A percentile compares a stretch with the other conserved stretches of the same genome.
These are phyloP conservation scores for Ophion slaviceki DNA, from an alignment of 2,888 invertebrate species.

Conservation along the genomic window DNA sequence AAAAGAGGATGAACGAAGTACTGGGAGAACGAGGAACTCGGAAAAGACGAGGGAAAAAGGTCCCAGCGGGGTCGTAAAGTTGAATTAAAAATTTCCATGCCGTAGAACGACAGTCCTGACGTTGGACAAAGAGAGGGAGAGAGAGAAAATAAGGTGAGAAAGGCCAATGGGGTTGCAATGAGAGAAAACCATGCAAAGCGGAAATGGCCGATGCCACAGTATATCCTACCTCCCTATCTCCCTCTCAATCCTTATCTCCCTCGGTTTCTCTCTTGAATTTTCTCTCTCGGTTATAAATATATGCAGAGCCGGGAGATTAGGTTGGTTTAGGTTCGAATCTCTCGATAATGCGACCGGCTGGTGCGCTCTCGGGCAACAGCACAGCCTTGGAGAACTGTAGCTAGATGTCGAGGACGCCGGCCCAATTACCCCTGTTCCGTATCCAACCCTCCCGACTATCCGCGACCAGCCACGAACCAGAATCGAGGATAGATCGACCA, in stretches of 20 bases:
- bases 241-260: background rate
- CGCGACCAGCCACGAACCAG: constrained; percentile 40
- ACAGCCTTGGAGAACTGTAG: constrained; percentile 24
- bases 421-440: constrained; percentile 66
- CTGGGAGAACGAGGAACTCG: constrained; percentile 18
- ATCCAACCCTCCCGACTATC: constrained; percentile 30
- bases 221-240: constrained; percentile 14
- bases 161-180: constrained; percentile 25
- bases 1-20: constrained; percentile 24
- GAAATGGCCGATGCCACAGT: constrained; percentile 59
- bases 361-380: constrained; percentile 45
- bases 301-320: constrained; percentile 64
- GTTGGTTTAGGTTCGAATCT: constrained; percentile 68
- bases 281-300: constrained; percentile 21
- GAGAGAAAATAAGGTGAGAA: constrained; percentile 27
- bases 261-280: background rate
- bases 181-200: constrained; percentile 48
- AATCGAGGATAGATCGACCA: background rate
- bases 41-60: constrained; percentile 46
- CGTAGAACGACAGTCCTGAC: constrained; percentile 51
- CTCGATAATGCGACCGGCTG: constrained; percentile 68
- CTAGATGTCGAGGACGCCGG: constrained; percentile 57
- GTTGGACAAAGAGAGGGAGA: constrained; percentile 23
- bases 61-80: constrained; percentile 73
- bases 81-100: constrained; percentile 76